Conservation (phyloP, 2,113 vertebrate genomes). For the Galbula dea region DNA sequence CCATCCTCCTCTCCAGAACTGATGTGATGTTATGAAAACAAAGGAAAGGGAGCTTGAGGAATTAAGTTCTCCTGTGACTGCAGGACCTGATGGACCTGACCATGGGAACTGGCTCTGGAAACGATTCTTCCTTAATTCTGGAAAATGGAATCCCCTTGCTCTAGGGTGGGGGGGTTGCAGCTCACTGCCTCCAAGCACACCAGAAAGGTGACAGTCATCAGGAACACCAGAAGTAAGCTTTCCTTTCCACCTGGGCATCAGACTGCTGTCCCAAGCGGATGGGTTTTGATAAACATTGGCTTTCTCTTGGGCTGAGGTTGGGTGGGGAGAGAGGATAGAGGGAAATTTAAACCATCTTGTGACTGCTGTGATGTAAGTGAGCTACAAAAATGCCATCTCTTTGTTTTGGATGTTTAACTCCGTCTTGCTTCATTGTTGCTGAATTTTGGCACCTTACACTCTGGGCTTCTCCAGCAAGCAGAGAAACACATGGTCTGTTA, state of each 20-base stretch:
- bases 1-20: conserved; percentile 52
- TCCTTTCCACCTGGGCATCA: conserved; percentile 25
- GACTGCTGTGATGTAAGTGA: neutral
- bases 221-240: neutral
- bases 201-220: neutral
- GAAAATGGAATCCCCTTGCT: conserved; percentile 11
- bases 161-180: neutral
- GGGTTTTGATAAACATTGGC: conserved; percentile 37
- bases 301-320: conserved; percentile 40
- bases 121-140: neutral
- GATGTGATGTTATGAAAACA: neutral
- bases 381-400: conserved; percentile 25
- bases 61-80: conserved; percentile 29
- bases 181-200: neutral
- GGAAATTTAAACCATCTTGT: neutral
- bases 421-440: conserved; percentile 30
- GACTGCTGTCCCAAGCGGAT: neutral
- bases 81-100: conserved; percentile 33
- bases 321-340: conserved; percentile 35
- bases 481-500: conserved; percentile 31
- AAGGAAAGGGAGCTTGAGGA: conserved; percentile 41
- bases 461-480: conserved; percentile 54
- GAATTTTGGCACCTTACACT: conserved; percentile 28
- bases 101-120: neutral
- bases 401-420: conserved; percentile 35